A percentile compares a stretch with the other conserved stretches of the same genome.
phyloP scores from a whole-genome alignment of 1,140 invertebrate species.

The Orchesella cincta region DNA sequence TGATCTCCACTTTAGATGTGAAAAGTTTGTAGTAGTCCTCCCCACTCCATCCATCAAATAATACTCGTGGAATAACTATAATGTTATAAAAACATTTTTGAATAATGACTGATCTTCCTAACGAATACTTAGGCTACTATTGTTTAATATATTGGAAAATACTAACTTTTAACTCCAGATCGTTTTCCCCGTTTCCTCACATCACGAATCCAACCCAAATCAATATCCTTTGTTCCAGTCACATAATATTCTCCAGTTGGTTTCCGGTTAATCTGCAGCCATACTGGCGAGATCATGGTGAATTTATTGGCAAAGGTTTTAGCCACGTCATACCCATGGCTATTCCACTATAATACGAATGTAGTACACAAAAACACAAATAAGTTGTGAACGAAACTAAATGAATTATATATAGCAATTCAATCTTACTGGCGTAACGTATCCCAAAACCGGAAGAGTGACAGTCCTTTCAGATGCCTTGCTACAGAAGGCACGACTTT shows the following conservation, averaged over 20 bases:
- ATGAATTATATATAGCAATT: conserved; percentile 48
- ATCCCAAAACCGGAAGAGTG: conserved; percentile 74
- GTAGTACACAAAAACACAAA: conserved; percentile 52
- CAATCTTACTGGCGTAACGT: conserved; percentile 83
- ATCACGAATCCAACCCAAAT: conserved; percentile 78
- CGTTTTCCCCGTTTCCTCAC: conserved; percentile 60
- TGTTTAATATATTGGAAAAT: too few species aligned
- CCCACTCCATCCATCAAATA: conserved; percentile 80
- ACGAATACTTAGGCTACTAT: too few species aligned
- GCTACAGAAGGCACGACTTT: conserved; percentile 72
- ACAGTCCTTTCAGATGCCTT: conserved; percentile 68
- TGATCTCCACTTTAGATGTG: conserved; percentile 62
- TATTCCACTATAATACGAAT: conserved; percentile 96
- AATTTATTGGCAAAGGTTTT: conserved; percentile 89
- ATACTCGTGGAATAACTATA: conserved; percentile 75
- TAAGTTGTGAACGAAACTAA: too few species aligned
- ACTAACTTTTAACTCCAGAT: conserved; percentile 52
- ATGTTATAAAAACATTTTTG: conserved; percentile 35
- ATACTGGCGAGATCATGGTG: conserved; percentile 87
- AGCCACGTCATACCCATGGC: conserved; percentile 87
- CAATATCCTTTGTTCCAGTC: conserved; percentile 74
- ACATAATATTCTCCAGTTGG: conserved; percentile 65
- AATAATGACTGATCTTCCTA: neutral
- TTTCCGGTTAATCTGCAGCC: conserved; percentile 78
- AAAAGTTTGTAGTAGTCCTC: conserved; percentile 69